These are phyloP conservation scores for Chlorocebus sabaeus DNA, from an alignment of 2,113 vertebrate genomes.

Conservation along the genomic window DNA sequence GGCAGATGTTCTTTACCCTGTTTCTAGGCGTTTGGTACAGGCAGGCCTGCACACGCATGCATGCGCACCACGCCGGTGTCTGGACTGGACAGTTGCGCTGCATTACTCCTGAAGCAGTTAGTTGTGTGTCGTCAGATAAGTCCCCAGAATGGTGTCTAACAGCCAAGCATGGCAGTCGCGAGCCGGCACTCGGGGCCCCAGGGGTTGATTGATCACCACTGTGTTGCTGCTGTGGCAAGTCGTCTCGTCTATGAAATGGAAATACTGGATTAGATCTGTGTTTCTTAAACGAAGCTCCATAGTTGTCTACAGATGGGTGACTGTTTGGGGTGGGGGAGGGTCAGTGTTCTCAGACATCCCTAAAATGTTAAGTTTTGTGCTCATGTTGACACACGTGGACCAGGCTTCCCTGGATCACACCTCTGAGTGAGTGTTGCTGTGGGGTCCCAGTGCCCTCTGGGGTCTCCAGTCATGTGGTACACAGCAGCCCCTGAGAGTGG, in stretches of 20 bases:
- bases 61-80: accelerated
- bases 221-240: not conserved
- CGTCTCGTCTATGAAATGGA: not conserved
- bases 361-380: not conserved
- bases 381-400: not conserved
- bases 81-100: not conserved
- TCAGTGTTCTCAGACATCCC: not conserved
- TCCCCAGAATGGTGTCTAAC: not conserved
- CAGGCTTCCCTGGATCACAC: not conserved
- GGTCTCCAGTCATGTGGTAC: not conserved
- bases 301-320: no score
- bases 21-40: not conserved
- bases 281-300: not conserved
- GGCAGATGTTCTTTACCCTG: not conserved
- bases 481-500: not conserved
- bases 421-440: not conserved
- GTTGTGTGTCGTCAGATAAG: not conserved
- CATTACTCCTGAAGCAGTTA: not conserved
- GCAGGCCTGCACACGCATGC: accelerated
- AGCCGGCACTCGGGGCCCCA: no score
- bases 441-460: not conserved
- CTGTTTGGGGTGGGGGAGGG: not conserved
- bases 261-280: not conserved
- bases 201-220: not conserved
- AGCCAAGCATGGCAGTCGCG: accelerated